Evolutionary conservation across 1,140 invertebrate genomes (phyloP).

Genomic region (Tetramorium simillimum): DNA sequence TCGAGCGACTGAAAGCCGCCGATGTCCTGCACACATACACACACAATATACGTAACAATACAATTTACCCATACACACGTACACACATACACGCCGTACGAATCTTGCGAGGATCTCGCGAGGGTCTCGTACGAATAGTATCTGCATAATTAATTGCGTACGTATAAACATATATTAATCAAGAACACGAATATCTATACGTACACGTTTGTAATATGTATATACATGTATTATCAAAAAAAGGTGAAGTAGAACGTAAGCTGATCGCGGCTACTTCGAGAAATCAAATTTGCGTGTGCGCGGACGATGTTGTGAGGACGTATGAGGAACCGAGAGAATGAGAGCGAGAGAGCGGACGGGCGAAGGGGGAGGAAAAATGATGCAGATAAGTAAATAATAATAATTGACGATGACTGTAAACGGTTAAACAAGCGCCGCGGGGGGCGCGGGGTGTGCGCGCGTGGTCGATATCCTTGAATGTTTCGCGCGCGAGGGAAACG

Average conservation of each 20-base stretch:
- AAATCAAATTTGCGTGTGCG: slow-evolving; percentile 81
- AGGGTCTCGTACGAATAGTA: slow-evolving; percentile 25
- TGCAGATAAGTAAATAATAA: slow-evolving; percentile 64
- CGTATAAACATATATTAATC: slow-evolving; percentile 61
- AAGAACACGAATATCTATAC: slow-evolving; percentile 56
- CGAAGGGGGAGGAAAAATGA: slow-evolving; percentile 26
- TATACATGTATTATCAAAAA: slow-evolving; percentile 68
- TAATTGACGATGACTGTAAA: slow-evolving; percentile 76
- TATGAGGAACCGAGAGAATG: slow-evolving; percentile 23
- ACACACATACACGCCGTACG: slow-evolving; percentile 36
- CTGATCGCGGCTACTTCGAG: slow-evolving; percentile 70
- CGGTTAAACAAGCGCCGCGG: slow-evolving; percentile 76
- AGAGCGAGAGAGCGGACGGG: slow-evolving; percentile 52
- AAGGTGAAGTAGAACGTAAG: slow-evolving; percentile 60
- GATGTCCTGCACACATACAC: not conserved
- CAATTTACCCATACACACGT: not conserved
- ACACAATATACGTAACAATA: not conserved
- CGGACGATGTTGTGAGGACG: slow-evolving; percentile 50
- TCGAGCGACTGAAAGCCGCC: not conserved
- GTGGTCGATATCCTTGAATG: not conserved
- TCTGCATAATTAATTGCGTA: slow-evolving; percentile 50
- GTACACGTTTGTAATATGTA: slow-evolving; percentile 61
- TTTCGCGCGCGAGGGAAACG: not conserved
- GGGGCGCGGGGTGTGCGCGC: slow-evolving; percentile 66
- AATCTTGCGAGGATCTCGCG: slow-evolving; percentile 15